Conservation (phyloP, 2,888 invertebrate genomes). For the Thumatha senex region DNA sequence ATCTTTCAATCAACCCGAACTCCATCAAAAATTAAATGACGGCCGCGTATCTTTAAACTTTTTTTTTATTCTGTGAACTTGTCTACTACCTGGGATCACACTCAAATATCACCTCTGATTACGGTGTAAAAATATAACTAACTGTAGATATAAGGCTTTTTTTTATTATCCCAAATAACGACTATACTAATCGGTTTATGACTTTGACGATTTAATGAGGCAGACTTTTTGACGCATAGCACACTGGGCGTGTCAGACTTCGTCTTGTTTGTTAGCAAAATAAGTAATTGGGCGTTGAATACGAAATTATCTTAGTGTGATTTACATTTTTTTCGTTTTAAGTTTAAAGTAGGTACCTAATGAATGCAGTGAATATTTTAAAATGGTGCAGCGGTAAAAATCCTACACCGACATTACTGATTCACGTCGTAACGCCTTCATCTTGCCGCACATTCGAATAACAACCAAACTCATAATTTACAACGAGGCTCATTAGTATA, state of each 20-base stretch:
- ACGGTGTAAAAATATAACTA: slow-evolving; percentile 73
- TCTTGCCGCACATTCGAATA: slow-evolving; percentile 69
- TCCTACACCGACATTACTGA: slow-evolving; percentile 61
- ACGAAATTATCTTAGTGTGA: slow-evolving; percentile 3
- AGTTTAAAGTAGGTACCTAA: slow-evolving; percentile 12
- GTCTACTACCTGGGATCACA: slow-evolving; percentile 43
- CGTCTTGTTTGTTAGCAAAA: slow-evolving; percentile 13
- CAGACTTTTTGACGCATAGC: slow-evolving; percentile 35
- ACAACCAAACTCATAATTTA: slow-evolving; percentile 71
- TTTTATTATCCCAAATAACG: slow-evolving; percentile 55
- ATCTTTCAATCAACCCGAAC: slow-evolving; percentile 52
- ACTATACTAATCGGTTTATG: slow-evolving; percentile 71
- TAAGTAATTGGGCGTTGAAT: slow-evolving; percentile 17
- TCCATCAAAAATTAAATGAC: slow-evolving; percentile 48
- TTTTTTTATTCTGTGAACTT: slow-evolving; percentile 36
- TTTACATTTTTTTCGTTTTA: neutral
- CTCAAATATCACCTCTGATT: slow-evolving; percentile 54
- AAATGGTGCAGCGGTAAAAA: slow-evolving; percentile 49
- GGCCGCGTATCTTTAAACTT: slow-evolving; percentile 37
- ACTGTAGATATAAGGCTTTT: slow-evolving; percentile 48
- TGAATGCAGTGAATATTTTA: slow-evolving; percentile 31
- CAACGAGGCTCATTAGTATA: slow-evolving; percentile 70
- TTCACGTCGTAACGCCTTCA: slow-evolving; percentile 70
- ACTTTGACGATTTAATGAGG: slow-evolving; percentile 69
- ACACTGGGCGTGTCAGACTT: slow-evolving; percentile 21